Evolutionary conservation across 2,888 invertebrate genomes (phyloP).

Genomic region (Pemphredon lugubris): DNA sequence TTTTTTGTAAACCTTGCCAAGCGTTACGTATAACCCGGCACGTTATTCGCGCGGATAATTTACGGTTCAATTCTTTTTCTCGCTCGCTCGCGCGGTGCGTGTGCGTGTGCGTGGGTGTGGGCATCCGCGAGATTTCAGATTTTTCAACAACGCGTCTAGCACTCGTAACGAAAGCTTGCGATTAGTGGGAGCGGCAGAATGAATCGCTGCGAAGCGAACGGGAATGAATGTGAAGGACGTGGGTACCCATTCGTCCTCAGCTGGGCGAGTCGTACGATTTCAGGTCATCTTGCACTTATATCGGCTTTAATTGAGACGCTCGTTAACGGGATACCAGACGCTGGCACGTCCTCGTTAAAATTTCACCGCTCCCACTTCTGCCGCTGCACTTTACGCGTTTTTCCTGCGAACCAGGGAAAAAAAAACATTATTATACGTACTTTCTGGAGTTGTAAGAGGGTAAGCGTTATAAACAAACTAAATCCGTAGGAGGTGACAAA

Average conservation of each 20-base stretch:
- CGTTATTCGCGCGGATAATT: too few relatives aligned
- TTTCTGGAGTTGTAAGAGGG: too few relatives aligned
- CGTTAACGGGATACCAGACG: slow-evolving; percentile 49
- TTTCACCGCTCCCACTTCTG: slow-evolving; percentile 3
- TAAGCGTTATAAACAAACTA: too few relatives aligned
- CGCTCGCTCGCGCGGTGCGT: too few relatives aligned
- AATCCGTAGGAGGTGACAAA: too few relatives aligned
- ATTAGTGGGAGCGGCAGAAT: not conserved
- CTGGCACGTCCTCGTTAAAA: slow-evolving; percentile 47
- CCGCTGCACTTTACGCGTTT: not conserved
- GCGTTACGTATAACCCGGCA: too few relatives aligned
- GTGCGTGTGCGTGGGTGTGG: too few relatives aligned
- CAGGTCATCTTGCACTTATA: slow-evolving; percentile 53
- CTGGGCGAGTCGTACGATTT: slow-evolving; percentile 31
- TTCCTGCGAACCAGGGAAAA: not conserved
- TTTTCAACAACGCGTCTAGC: not conserved
- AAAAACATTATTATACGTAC: not conserved
- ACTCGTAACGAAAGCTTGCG: not conserved
- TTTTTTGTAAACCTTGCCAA: too few relatives aligned
- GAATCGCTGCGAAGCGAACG: not conserved
- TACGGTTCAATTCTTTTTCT: too few relatives aligned
- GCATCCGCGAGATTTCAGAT: not conserved
- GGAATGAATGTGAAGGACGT: slow-evolving; percentile 22
- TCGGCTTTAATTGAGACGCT: slow-evolving; percentile 58
- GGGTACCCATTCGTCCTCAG: slow-evolving; percentile 14